Percentiles rank a stretch among this genome's conserved stretches.
phyloP scores from a whole-genome alignment of 2,797 vertebrate genomes.

The Numenius phaeopus region DNA sequence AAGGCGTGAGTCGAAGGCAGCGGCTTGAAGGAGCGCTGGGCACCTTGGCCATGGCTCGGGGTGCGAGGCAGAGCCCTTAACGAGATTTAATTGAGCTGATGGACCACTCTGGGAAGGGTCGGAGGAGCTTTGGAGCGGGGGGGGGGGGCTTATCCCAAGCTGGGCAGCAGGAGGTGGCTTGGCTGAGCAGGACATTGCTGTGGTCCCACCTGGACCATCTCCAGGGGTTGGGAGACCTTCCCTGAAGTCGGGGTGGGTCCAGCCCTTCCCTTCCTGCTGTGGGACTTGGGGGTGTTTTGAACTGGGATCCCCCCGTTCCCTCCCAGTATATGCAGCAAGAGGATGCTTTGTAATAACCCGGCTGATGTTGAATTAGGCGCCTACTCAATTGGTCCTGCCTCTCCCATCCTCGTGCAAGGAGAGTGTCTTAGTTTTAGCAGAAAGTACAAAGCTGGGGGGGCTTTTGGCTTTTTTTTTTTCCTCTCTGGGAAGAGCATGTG shows the following conservation, averaged over 20 bases:
- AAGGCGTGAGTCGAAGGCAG: neutral
- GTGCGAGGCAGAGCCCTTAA: neutral
- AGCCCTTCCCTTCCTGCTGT: neutral
- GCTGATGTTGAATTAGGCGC: accelerated
- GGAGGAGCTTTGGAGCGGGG: neutral
- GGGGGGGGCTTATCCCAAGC: neutral
- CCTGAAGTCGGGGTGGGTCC: accelerated
- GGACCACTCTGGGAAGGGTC: neutral
- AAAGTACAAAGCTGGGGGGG: neutral
- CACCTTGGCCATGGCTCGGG: neutral
- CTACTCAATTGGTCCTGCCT: accelerated
- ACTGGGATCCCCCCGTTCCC: accelerated
- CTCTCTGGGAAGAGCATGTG: accelerated
- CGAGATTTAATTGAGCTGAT: neutral
- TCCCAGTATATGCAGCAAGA: accelerated
- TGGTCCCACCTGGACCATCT: neutral
- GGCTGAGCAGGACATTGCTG: accelerated
- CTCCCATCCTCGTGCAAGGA: neutral
- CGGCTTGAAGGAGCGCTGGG: accelerated
- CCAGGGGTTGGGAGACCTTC: accelerated
- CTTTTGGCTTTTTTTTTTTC: neutral
- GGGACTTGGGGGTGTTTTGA: neutral
- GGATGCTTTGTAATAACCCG: accelerated
- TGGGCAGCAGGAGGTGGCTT: neutral
- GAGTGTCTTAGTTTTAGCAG: accelerated